phyloP scores from a whole-genome alignment of 2,888 invertebrate genomes.

The Drosophila mimetica region DNA sequence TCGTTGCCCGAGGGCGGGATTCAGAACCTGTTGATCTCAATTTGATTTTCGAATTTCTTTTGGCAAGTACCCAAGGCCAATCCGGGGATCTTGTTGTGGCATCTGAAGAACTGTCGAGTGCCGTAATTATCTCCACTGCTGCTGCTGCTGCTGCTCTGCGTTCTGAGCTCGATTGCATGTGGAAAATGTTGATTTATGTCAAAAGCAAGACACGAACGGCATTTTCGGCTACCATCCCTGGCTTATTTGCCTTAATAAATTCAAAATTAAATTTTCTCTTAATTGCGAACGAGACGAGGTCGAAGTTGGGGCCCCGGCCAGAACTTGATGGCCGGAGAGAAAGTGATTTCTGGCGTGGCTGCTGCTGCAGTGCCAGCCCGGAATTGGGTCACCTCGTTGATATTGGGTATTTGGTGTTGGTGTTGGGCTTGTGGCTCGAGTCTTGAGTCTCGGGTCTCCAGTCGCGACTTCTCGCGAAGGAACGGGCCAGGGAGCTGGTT shows the following conservation, averaged over 20 bases:
- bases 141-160: slow-evolving; percentile 4
- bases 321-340: slow-evolving; percentile 69
- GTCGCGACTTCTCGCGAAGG: slow-evolving; percentile 8
- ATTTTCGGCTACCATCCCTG: slow-evolving; percentile 32
- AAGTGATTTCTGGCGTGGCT: slow-evolving; percentile 63
- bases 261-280: slow-evolving; percentile 79
- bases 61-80: slow-evolving; percentile 41
- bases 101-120: slow-evolving; percentile 39
- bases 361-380: slow-evolving; percentile 53
- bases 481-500: slow-evolving; percentile 23
- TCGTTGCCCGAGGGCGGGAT: slow-evolving; percentile 16
- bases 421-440: slow-evolving; percentile 3
- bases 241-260: slow-evolving; percentile 70
- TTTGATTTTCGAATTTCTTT: slow-evolving; percentile 42
- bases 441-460: slow-evolving; percentile 3
- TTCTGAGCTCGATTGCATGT: slow-evolving; percentile 38
- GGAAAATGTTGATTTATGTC: slow-evolving; percentile 70
- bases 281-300: slow-evolving; percentile 66
- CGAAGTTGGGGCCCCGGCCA: slow-evolving; percentile 46
- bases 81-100: slow-evolving; percentile 42
- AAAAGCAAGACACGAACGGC: slow-evolving; percentile 63
- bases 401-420: slow-evolving; percentile 39
- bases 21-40: slow-evolving; percentile 41
- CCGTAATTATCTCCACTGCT: slow-evolving; percentile 35
- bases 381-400: slow-evolving; percentile 58